These are phyloP conservation scores for Rhynchonycteris naso DNA, from an alignment of 2,797 vertebrate genomes.

Conservation along the genomic window DNA sequence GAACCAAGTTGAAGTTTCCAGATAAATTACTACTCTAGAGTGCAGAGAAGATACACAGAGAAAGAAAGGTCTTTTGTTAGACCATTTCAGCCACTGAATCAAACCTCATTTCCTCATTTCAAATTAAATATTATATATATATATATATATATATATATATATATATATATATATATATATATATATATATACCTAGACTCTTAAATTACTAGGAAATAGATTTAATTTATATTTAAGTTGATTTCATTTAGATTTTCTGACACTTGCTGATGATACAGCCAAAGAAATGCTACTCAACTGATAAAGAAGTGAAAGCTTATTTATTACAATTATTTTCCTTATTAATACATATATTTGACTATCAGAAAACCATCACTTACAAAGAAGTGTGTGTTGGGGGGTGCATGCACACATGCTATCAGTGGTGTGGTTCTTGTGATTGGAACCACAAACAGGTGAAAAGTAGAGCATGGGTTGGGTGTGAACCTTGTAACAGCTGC, in stretches of 20 bases:
- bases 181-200: neutral
- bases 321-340: neutral
- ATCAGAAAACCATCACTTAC: neutral
- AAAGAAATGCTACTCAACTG: neutral
- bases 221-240: neutral
- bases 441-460: neutral
- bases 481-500: neutral
- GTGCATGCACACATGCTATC: neutral
- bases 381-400: neutral
- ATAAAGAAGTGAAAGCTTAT: neutral
- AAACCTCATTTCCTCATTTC: neutral
- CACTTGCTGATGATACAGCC: neutral
- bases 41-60: neutral
- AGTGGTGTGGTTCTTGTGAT: neutral
- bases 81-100: neutral
- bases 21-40: neutral
- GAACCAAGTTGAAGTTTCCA: neutral
- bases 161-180: neutral
- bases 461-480: neutral
- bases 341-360: neutral
- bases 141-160: neutral
- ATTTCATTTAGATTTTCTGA: slow-evolving; percentile 28
- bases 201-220: neutral
- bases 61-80: neutral
- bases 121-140: slow-evolving; percentile 19